Conservation (phyloP, 2,888 invertebrate species). For the Macrosiphum euphorbiae region DNA sequence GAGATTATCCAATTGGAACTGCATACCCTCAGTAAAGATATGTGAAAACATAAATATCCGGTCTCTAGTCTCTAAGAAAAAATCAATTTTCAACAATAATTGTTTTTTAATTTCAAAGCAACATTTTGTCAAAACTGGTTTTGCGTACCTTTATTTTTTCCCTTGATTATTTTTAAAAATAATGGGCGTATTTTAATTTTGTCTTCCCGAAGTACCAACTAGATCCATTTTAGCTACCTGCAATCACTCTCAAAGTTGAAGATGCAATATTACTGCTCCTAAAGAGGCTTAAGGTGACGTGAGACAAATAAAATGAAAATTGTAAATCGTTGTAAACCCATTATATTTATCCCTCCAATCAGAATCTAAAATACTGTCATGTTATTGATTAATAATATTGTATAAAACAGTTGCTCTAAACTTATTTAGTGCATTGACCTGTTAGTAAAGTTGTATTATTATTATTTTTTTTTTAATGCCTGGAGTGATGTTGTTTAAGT, state of each 20-base stretch:
- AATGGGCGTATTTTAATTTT: not conserved
- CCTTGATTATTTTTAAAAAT: not conserved
- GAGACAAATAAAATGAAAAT: not conserved
- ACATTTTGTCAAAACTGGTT: not conserved
- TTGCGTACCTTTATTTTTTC: not conserved
- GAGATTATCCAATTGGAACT: no score
- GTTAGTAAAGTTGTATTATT: not conserved
- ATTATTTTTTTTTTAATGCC: not conserved
- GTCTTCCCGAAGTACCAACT: not conserved
- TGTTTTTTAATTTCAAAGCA: no score
- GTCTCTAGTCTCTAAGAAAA: no score
- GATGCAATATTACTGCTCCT: not conserved
- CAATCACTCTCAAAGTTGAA: not conserved
- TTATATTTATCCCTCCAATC: not conserved
- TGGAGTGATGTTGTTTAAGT: not conserved
- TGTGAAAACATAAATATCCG: no score
- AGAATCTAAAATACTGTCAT: not conserved
- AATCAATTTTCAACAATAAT: not conserved
- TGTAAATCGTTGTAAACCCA: not conserved
- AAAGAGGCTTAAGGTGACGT: not conserved
- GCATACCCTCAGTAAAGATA: no score
- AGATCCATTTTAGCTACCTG: not conserved
- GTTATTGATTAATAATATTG: not conserved
- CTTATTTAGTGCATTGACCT: not conserved
- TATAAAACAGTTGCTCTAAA: not conserved